Base-by-base conservation (phyloP, 2,888 invertebrate species). In the Entomobrya proxima region DNA sequence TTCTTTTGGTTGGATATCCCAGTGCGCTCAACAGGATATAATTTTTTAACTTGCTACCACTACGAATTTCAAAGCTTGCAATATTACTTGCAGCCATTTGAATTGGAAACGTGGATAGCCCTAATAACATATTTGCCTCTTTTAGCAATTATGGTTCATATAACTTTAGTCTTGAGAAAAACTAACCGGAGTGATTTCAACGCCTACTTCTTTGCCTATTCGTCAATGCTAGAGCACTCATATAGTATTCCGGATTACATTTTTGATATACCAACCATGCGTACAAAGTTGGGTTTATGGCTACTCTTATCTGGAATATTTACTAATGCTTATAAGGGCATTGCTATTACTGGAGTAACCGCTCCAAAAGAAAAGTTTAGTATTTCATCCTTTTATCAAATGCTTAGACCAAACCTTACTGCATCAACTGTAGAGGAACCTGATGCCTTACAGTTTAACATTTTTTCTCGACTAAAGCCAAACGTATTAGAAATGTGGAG, bases 321-420 rank as follows among this genome's bases (percentile, higher is more conserved):
- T 35, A 69, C 69, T 1, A 69, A 69, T 69, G 69, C 69, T 37
- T 69, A 69, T 24, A 69, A 69, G 18, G 69, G 69, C 2, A 69
- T 69, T 24, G 69, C 69, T 1, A 69, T 44, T n/a, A 69, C 69
- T 18, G 69, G 69, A 18, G 44, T 69, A 2, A 69, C 69, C 6
- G 37, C 69, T 1, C 69, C 69, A 27, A 21, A 13, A 24, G 27
- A 9, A 15, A 61, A 61, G n/a, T 24, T 30, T 2, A 30, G 61
- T 15, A 15, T 61, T 6, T 6, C 24, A 61, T 27, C 2, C 2
- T 61, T 61, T 61, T 30, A 2, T 7, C 13, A 5, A 15, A 30
- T 5, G 3, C 24, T 9, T 27, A 30, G 5, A n/a, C 24, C 7
- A 27, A 6, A 61, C 9, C 9, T 5, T 5, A 7, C 2, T 15